A percentile compares a stretch with the other conserved stretches of the same genome.
Conservation (phyloP, 2,113 vertebrate species). For the Aptenodytes forsteri region DNA sequence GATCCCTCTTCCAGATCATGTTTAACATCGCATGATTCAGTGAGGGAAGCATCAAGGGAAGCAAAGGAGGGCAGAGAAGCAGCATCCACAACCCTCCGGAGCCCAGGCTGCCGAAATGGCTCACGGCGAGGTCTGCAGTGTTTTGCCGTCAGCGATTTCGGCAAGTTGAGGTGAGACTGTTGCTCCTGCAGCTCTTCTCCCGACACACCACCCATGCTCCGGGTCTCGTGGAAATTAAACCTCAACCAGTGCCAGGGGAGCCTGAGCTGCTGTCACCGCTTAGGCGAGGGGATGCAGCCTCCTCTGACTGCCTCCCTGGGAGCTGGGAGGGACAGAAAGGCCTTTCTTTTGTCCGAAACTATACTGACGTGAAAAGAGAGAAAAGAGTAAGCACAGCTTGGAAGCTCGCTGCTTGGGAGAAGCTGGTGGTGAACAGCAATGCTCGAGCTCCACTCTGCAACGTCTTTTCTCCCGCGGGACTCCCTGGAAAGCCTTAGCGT, state of each 20-base stretch:
- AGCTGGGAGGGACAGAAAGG: background rate
- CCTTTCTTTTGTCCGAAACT: background rate
- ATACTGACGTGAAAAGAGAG: accelerated
- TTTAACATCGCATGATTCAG: background rate
- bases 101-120: background rate
- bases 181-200: background rate
- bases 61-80: background rate
- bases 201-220: background rate
- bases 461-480: background rate
- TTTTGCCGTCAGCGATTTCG: accelerated
- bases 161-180: too few relatives aligned
- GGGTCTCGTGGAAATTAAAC: background rate
- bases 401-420: background rate
- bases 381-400: background rate
- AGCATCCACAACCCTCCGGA: background rate
- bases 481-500: background rate
- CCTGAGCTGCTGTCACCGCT: background rate
- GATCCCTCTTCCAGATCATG: background rate
- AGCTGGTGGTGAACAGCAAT: background rate
- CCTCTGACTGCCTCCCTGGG: background rate
- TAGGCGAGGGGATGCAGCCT: background rate
- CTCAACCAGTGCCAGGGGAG: background rate
- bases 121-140: accelerated
- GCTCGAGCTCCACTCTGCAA: background rate
- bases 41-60: background rate